Conservation (phyloP, 1,140 invertebrate species). For the Heliconius himera region DNA sequence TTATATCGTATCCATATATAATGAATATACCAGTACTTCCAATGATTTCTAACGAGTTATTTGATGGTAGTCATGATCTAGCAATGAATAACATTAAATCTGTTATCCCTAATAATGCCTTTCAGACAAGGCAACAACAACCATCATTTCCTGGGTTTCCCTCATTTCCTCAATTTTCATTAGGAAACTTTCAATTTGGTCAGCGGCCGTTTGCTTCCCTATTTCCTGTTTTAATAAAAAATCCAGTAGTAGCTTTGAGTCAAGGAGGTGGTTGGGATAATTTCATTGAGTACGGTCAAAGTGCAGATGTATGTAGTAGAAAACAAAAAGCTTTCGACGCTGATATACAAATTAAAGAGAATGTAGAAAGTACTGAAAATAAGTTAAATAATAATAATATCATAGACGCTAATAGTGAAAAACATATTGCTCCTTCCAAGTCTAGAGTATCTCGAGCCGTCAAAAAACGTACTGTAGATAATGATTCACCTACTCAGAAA, state of each 20-base stretch:
- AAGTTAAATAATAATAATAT: conserved; percentile 34
- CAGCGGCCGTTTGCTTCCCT: conserved; percentile 73
- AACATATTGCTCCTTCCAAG: conserved; percentile 16
- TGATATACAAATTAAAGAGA: conserved; percentile 31
- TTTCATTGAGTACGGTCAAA: conserved; percentile 83
- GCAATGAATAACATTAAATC: conserved; percentile 43
- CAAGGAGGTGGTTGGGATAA: conserved; percentile 78
- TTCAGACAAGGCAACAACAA: conserved; percentile 56
- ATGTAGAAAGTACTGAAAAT: conserved; percentile 16
- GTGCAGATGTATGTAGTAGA: conserved; percentile 76
- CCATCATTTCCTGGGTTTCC: conserved; percentile 44
- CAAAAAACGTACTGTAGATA: conserved; percentile 56
- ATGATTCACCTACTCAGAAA: conserved; percentile 44
- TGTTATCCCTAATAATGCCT: conserved; percentile 34
- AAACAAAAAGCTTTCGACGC: conserved; percentile 57
- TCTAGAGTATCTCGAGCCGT: conserved; percentile 58
- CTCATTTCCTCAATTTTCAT: conserved; percentile 48
- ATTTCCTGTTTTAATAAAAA: conserved; percentile 82
- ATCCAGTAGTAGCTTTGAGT: conserved; percentile 79
- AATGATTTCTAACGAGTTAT: conserved; percentile 42
- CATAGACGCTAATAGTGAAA: conserved; percentile 22
- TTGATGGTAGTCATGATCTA: neutral
- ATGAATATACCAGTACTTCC: conserved; percentile 63
- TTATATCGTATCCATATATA: conserved; percentile 53
- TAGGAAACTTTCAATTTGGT: conserved; percentile 56